Base-by-base conservation (phyloP, 2,888 invertebrate species). In the Busseola fusca region DNA sequence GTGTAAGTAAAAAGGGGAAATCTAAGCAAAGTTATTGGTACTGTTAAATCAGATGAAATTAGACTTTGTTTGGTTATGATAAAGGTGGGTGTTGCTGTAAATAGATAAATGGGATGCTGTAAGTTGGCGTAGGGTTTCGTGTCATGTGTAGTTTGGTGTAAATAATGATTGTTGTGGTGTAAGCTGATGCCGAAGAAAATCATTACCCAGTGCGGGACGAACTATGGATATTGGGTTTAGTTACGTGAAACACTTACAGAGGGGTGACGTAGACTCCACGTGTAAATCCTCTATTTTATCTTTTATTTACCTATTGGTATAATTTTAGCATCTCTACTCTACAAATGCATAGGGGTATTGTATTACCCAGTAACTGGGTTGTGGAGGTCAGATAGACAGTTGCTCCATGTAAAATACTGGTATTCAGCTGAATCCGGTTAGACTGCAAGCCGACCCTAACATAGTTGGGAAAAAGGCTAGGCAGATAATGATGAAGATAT, bases 81-180 rank as follows among this genome's bases (percentile, higher is more conserved):
- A 80, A 73, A 52, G 71, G 52, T 72, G 40, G 37, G 34, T 54
- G 72, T 67, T 63, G 48, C 37, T 56, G 63, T n/a, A 69, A 80
- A 73, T 78, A 79, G 64, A 64, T 69, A 75, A 76, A 70, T 84
- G 45, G 64, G 80, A 77, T 74, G 75, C 74, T 82, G 72, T 58
- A 63, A 18, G 30, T 34, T 58, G 80, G 89, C 78, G 84, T 90
- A 82, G 76, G 81, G 85, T 87, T 88, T 84, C 90, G 76, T 70
- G 83, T 84, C 85, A 88, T 87, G 89, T 91, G 90, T 90, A 91
- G 92, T 91, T 91, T 90, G 88, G 80, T 87, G 89, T 89, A 88
- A 91, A 88, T 92, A 92, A 92, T 89, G 88, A 87, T 87, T 81
- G 84, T 74, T 78, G 69, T 81, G 68, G 42, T 81, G 88, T 84